These are phyloP conservation scores for Siphlonurus alternatus DNA, from an alignment of 2,888 invertebrate genomes.

Conservation along the genomic window DNA sequence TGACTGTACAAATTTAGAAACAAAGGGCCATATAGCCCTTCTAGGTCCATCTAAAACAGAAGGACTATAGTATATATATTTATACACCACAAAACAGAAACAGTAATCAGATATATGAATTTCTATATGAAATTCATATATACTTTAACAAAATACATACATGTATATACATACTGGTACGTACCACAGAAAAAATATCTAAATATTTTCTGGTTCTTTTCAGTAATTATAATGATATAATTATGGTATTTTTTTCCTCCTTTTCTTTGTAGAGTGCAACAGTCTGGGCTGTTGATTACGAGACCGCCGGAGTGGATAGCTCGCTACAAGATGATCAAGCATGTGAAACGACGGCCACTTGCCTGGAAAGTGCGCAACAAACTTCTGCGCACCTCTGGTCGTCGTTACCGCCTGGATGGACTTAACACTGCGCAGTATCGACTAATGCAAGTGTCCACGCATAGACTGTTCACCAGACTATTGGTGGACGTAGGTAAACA, in stretches of 20 bases:
- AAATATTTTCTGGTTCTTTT: not conserved
- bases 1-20: no score
- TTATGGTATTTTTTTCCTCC: not conserved
- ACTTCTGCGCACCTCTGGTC: slow-evolving; percentile 20
- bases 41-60: no score
- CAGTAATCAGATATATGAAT: no score
- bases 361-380: slow-evolving; percentile 19
- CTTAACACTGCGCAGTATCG: slow-evolving; percentile 28
- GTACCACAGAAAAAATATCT: not conserved
- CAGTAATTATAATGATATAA: not conserved
- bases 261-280: slow-evolving; percentile 19
- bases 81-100: no score
- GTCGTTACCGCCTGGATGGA: slow-evolving; percentile 24
- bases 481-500: slow-evolving; percentile 29
- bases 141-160: no score
- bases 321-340: slow-evolving; percentile 38
- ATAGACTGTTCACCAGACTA: slow-evolving; percentile 28
- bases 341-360: slow-evolving; percentile 22
- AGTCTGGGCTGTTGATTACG: slow-evolving; percentile 25
- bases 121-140: no score
- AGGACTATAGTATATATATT: no score
- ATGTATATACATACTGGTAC: no score
- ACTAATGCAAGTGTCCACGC: slow-evolving; percentile 19
- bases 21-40: no score
- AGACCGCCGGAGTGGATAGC: slow-evolving; percentile 31